Base-by-base conservation (phyloP, 2,797 vertebrate genomes). In the Mus minutoides region DNA sequence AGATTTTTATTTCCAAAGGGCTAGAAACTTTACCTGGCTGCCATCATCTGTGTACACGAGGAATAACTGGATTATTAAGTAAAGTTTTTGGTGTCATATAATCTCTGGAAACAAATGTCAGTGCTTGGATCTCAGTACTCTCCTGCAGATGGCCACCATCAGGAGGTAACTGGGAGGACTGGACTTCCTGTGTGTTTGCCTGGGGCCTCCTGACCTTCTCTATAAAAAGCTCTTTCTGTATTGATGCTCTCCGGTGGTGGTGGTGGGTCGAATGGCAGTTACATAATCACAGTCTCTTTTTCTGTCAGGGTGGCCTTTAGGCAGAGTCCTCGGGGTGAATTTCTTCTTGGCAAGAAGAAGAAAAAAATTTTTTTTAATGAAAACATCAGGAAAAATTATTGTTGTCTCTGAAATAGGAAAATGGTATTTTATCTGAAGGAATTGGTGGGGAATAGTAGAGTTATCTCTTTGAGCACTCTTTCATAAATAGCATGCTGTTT, bases 271-370 rank as follows among this genome's bases (percentile, higher is more conserved):
- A 71, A 97, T 92, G 88, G 78, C 94, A 84, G 62, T 97, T 97
- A 94, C 40, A 92, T 96, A 97, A 97, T 49, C 69, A 11, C 69
- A 90, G 69, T 49, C 73, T 73, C 62, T 83, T 86, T 97, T 90
- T 75, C 80, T 91, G 56, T 93, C 76, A 91, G 43, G 37, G 78
- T 94, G 82, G 90, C 92, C 40, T 92, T 85, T 88, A 82, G 90
- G 83, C 40, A 31, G 37, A 96, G 84, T 86, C 24, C 90, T 77
- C 60, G 31, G 88, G 73, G 21, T 94, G 19, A 69, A 94, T 97
- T 96, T 97, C 96, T 97, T 96, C 52, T 91, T 94, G 93, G 94
- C 95, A 96, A 73, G 73, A 94, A 84, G 56, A 94, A 91, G 69
- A 58, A 86, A 92, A 96, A 78, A 86, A 94, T 43, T 11, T 37